A percentile compares a stretch with the other conserved stretches of the same genome.
These are phyloP conservation scores for Nasonovia ribisnigri DNA, from an alignment of 2,888 invertebrate species.

Conservation along the genomic window DNA sequence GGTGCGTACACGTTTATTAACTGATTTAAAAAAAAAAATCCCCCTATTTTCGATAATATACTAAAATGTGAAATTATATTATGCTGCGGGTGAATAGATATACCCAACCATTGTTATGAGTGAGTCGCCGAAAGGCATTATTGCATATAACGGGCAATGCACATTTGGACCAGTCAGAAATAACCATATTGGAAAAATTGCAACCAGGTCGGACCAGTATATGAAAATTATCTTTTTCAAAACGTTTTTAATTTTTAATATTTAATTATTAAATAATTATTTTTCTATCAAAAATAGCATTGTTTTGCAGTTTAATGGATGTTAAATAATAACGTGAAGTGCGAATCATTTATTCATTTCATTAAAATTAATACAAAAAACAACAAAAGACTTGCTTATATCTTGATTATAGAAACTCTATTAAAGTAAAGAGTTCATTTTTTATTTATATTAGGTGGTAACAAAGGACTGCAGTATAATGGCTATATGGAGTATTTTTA, in stretches of 20 bases:
- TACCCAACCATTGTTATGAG: neutral
- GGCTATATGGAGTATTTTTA: too few relatives aligned
- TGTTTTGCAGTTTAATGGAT: neutral
- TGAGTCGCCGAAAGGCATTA: neutral
- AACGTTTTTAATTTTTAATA: neutral
- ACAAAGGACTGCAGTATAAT: neutral
- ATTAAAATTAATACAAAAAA: neutral
- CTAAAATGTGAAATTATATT: neutral
- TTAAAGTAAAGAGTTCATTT: neutral
- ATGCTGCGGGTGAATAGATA: neutral
- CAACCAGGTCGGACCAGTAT: neutral
- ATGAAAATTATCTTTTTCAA: neutral
- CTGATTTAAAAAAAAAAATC: neutral
- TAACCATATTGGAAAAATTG: neutral
- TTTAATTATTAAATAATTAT: neutral
- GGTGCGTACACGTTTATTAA: neutral
- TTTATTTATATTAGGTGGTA: neutral
- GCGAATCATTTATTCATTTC: neutral
- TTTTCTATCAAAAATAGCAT: neutral
- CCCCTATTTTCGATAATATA: conserved; percentile 2
- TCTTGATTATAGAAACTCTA: neutral
- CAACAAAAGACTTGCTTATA: neutral
- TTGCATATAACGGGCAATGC: neutral
- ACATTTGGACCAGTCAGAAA: neutral
- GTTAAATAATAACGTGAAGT: neutral